Conservation (phyloP, 35 echinoderm and acorn worm genomes). For the Heliocidaris tuberculata region DNA sequence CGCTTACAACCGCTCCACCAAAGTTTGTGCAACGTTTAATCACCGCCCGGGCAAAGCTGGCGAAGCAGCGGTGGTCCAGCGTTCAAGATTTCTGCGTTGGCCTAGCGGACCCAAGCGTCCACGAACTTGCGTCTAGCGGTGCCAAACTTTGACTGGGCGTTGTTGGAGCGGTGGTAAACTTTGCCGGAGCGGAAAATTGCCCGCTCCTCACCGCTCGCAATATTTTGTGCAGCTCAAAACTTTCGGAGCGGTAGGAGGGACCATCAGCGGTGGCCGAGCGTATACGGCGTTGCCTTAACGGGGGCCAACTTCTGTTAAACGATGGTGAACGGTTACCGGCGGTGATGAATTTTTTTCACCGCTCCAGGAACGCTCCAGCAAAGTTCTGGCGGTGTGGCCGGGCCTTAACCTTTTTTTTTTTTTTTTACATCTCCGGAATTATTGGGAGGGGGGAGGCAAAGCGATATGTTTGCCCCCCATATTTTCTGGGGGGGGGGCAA, state of each 20-base stretch:
- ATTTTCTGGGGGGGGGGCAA: too few species aligned
- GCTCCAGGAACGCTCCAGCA: slow-evolving; percentile 40
- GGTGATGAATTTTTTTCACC: slow-evolving; percentile 36
- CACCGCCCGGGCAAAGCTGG: slow-evolving; percentile 36
- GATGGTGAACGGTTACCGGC: slow-evolving; percentile 26
- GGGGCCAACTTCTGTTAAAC: slow-evolving; percentile 14
- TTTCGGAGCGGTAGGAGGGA: slow-evolving; percentile 42
- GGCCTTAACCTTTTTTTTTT: too few species aligned
- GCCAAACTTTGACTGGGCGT: slow-evolving; percentile 36
- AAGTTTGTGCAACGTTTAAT: slow-evolving; percentile 43
- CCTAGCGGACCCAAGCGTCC: slow-evolving; percentile 20
- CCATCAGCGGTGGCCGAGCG: slow-evolving; percentile 21
- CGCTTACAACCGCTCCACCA: slow-evolving; percentile 29
- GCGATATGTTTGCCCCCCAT: too few species aligned
- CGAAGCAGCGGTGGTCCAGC: slow-evolving; percentile 28
- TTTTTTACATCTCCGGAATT: too few species aligned
- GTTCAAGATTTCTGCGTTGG: slow-evolving; percentile 36
- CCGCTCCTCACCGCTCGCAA: slow-evolving; percentile 34
- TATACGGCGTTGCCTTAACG: slow-evolving; percentile 38
- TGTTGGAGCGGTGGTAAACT: slow-evolving; percentile 29
- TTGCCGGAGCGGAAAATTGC: slow-evolving; percentile 30
- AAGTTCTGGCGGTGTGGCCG: slow-evolving; percentile 19
- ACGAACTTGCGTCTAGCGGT: slow-evolving; percentile 21
- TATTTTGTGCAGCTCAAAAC: slow-evolving; percentile 42
- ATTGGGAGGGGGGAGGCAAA: too few species aligned